Conservation (phyloP, 2,797 vertebrate species). For the Dallia pectoralis region DNA sequence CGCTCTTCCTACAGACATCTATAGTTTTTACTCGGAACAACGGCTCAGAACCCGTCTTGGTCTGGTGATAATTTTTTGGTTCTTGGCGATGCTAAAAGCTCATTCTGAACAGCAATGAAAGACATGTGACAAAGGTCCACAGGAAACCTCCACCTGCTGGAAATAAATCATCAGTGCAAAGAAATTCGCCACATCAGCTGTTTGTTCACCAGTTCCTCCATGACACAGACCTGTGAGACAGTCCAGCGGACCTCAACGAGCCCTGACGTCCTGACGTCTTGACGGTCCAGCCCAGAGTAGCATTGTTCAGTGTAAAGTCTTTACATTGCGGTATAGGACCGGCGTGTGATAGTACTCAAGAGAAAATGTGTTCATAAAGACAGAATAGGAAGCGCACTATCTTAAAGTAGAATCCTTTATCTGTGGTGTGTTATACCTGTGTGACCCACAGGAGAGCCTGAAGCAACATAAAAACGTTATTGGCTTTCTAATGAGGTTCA, state of each 20-base stretch:
- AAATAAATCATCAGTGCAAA: constrained; percentile 75
- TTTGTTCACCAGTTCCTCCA: constrained; percentile 25
- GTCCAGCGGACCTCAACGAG: constrained; percentile 4
- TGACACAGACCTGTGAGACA: constrained; percentile 25
- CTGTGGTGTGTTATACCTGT: constrained; percentile 64
- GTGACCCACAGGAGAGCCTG: constrained; percentile 44
- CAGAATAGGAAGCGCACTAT: constrained; percentile 75
- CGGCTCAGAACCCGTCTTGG: constrained; percentile 62
- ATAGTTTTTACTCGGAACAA: constrained; percentile 40
- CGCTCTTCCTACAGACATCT: constrained; percentile 44
- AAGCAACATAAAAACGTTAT: constrained; percentile 25
- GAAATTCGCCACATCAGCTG: constrained; percentile 55
- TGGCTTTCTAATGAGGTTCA: constrained; percentile 28
- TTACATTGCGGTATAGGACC: constrained; percentile 74
- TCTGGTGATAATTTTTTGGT: constrained; percentile 66
- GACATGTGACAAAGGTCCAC: constrained; percentile 43
- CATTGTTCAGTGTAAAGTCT: constrained; percentile 79
- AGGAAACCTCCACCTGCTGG: constrained; percentile 64
- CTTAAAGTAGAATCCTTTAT: constrained; percentile 73
- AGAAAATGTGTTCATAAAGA: constrained; percentile 76
- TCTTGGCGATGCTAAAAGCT: constrained; percentile 53
- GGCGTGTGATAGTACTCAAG: constrained; percentile 72
- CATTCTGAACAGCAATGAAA: constrained; percentile 48
- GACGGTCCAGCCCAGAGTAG: constrained; percentile 53
- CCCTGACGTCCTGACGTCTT: not conserved